Evolutionary conservation across 2,797 vertebrate genomes (phyloP).

Genomic region (Phoebastria nigripes): DNA sequence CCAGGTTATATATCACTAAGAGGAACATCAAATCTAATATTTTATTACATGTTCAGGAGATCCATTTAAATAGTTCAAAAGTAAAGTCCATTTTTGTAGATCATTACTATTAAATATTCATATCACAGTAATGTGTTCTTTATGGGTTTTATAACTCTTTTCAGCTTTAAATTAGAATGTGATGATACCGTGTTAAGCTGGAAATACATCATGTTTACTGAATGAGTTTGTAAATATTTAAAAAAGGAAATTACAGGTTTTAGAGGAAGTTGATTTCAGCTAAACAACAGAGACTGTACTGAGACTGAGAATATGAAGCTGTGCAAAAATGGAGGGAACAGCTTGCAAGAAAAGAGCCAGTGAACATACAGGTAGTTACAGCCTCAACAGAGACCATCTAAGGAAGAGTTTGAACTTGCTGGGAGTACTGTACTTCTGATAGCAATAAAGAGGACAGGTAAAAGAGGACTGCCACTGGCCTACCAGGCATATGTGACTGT

Average conservation of each 20-base stretch:
- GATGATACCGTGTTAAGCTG: not conserved
- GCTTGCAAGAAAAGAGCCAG: not conserved
- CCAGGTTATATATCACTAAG: not conserved
- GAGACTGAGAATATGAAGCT: not conserved
- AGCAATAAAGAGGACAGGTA: not conserved
- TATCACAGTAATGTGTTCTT: not conserved
- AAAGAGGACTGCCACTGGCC: not conserved
- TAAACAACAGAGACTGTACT: not conserved
- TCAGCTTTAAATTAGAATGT: not conserved
- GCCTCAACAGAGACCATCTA: not conserved
- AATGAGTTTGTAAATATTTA: not conserved
- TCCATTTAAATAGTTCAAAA: not conserved
- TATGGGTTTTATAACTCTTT: not conserved
- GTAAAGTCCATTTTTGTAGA: not conserved
- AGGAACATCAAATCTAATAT: not conserved
- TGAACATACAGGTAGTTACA: not conserved
- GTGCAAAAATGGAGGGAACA: not conserved
- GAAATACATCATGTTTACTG: not conserved
- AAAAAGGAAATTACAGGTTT: not conserved
- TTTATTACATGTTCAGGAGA: not conserved
- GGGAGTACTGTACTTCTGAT: not conserved
- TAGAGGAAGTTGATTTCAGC: not conserved
- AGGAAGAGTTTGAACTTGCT: not conserved
- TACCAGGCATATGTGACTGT: not conserved
- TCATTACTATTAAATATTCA: conserved; percentile 29